Evolutionary conservation across 2,113 vertebrate species (phyloP).

Genomic region (Leucoraja erinaceus): DNA sequence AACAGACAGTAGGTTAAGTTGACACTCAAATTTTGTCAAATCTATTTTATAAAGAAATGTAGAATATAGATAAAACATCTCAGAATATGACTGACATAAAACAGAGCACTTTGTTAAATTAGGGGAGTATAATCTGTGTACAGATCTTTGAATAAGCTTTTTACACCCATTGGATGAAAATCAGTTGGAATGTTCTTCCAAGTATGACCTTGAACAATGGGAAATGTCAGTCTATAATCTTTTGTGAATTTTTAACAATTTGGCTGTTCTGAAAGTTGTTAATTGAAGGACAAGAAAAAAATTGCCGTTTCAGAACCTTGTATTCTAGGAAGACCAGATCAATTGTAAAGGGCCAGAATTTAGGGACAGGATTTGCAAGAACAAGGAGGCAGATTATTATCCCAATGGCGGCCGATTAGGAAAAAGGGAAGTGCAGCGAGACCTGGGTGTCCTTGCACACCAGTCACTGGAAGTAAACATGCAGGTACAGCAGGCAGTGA

Average conservation of each 20-base stretch:
- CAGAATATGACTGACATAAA: not conserved
- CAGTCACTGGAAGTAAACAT: too few species aligned
- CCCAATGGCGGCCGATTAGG: too few species aligned
- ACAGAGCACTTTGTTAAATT: not conserved
- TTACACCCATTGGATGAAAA: not conserved
- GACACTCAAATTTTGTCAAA: not conserved
- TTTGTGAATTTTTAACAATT: not conserved
- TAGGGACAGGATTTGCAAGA: too few species aligned
- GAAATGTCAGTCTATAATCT: not conserved
- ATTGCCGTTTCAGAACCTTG: not conserved
- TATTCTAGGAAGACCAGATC: too few species aligned
- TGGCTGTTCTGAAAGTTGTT: not conserved
- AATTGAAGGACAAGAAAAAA: not conserved
- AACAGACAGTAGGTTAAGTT: not conserved
- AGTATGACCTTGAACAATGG: not conserved
- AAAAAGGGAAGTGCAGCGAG: too few species aligned
- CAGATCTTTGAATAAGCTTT: not conserved
- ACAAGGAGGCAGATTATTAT: too few species aligned
- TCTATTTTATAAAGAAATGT: not conserved
- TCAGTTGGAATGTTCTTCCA: not conserved
- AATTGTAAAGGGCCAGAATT: too few species aligned
- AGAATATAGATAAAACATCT: not conserved
- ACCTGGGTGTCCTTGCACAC: too few species aligned
- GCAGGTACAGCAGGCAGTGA: too few species aligned
- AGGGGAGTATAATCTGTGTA: not conserved